Evolutionary conservation across 2,888 invertebrate species (phyloP).

Genomic region (Pyrrhia umbra): DNA sequence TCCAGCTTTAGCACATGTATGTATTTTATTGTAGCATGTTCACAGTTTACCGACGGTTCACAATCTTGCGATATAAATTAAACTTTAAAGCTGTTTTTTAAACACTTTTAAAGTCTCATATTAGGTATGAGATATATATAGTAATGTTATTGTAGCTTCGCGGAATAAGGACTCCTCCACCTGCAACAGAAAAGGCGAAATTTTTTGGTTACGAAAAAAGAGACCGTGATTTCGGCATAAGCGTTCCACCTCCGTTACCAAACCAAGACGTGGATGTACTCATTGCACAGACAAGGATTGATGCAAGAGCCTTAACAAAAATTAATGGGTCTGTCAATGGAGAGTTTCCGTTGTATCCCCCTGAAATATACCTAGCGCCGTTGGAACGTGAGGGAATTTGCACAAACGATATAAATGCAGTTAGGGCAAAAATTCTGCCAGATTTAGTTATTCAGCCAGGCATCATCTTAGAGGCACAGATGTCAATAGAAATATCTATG

Average conservation of each 20-base stretch:
- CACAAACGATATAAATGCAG: constrained; percentile 82
- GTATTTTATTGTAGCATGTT: no score
- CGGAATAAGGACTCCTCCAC: constrained; percentile 66
- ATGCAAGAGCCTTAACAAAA: constrained; percentile 72
- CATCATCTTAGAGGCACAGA: constrained; percentile 78
- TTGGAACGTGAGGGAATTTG: constrained; percentile 73
- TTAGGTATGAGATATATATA: no score
- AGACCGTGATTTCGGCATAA: constrained; percentile 69
- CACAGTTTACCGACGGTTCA: no score
- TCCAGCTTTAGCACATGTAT: no score
- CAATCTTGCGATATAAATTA: no score
- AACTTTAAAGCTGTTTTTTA: no score
- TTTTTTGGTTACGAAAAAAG: constrained; percentile 77
- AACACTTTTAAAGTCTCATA: no score
- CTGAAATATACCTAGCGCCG: constrained; percentile 54
- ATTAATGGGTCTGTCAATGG: constrained; percentile 73
- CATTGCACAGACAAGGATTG: constrained; percentile 80
- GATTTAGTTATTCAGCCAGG: constrained; percentile 70
- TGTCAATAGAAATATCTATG: constrained; percentile 80
- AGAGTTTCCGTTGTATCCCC: constrained; percentile 81
- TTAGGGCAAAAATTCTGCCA: constrained; percentile 67
- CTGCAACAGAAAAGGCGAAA: constrained; percentile 40
- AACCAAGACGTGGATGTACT: constrained; percentile 71
- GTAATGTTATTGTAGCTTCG: constrained; percentile 72
- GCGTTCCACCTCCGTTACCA: constrained; percentile 49